These are phyloP conservation scores for Ailuropoda melanoleuca DNA, from an alignment of 2,113 vertebrate species.

Conservation along the genomic window DNA sequence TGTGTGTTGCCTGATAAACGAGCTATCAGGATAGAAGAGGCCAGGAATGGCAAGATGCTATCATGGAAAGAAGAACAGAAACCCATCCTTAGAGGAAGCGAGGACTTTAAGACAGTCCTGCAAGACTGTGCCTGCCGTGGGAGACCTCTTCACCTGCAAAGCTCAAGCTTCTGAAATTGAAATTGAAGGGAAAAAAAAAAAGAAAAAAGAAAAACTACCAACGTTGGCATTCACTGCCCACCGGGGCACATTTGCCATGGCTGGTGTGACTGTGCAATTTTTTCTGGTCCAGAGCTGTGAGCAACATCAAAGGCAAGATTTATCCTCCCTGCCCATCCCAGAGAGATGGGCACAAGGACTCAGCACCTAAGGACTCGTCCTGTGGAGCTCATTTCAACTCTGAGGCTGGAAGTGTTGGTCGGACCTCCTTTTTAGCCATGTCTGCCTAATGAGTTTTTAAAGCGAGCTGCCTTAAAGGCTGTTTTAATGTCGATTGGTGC, in stretches of 20 bases:
- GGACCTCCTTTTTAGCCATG: constrained; percentile 5
- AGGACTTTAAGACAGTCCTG: background rate
- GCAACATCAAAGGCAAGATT: constrained; percentile 62
- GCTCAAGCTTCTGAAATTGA: constrained; percentile 24
- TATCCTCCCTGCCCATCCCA: constrained; percentile 23
- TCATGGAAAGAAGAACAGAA: background rate
- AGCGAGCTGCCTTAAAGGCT: constrained; percentile 69
- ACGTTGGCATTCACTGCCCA: background rate
- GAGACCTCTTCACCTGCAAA: background rate
- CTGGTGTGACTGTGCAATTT: background rate
- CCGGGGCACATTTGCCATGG: constrained; percentile 38
- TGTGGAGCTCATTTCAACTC: constrained; percentile 39
- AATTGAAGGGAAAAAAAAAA: constrained; percentile 44
- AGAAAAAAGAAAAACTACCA: background rate
- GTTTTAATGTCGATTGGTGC: constrained; percentile 49
- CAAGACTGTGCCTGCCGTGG: background rate
- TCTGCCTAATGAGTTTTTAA: constrained; percentile 69
- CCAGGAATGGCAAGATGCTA: background rate
- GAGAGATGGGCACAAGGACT: constrained; percentile 58
- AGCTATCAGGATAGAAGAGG: background rate
- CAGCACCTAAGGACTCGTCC: constrained; percentile 29
- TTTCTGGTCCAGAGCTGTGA: constrained; percentile 53
- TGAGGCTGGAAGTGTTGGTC: constrained; percentile 66
- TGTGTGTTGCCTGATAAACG: fast-evolving
- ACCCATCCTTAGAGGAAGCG: fast-evolving